A percentile compares a stretch with the other conserved stretches of the same genome.
These are phyloP conservation scores for Latrodectus elegans DNA, from an alignment of 2,888 invertebrate species.

Conservation along the genomic window DNA sequence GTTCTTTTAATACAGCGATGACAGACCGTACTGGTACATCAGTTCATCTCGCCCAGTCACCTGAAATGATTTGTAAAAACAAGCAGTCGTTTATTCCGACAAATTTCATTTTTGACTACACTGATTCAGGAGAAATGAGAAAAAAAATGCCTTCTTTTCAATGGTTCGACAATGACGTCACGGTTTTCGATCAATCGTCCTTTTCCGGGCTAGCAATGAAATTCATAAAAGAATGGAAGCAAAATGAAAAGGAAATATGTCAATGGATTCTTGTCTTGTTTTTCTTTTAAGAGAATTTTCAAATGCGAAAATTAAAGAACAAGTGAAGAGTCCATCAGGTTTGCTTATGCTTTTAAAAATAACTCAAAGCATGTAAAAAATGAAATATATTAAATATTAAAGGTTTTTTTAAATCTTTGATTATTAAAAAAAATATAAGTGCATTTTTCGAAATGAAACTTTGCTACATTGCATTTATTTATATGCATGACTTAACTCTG, in stretches of 20 bases:
- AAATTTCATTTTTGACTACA: constrained; percentile 19
- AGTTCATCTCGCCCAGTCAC: not conserved
- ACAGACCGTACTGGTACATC: constrained; percentile 4
- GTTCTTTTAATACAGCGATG: not conserved
- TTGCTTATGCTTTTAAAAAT: not conserved
- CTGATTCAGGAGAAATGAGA: not conserved
- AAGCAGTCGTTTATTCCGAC: constrained; percentile 19
- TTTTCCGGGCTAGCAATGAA: not conserved
- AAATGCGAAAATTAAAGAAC: not conserved
- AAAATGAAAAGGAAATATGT: not conserved
- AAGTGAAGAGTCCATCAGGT: not conserved
- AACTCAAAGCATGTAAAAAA: no score
- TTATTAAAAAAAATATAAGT: no score
- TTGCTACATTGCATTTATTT: no score
- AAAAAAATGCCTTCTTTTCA: not conserved
- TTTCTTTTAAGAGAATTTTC: not conserved
- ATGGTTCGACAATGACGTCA: constrained; percentile 7
- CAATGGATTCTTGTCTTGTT: not conserved
- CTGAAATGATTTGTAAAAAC: constrained; percentile 21
- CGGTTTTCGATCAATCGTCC: not conserved
- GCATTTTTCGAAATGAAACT: no score
- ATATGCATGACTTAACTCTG: no score
- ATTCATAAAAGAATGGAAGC: constrained; percentile 4
- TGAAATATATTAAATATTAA: no score
- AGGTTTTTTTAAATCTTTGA: no score